These are phyloP conservation scores for Folsomia manolachei DNA, from an alignment of 2,888 invertebrate species.

Conservation along the genomic window DNA sequence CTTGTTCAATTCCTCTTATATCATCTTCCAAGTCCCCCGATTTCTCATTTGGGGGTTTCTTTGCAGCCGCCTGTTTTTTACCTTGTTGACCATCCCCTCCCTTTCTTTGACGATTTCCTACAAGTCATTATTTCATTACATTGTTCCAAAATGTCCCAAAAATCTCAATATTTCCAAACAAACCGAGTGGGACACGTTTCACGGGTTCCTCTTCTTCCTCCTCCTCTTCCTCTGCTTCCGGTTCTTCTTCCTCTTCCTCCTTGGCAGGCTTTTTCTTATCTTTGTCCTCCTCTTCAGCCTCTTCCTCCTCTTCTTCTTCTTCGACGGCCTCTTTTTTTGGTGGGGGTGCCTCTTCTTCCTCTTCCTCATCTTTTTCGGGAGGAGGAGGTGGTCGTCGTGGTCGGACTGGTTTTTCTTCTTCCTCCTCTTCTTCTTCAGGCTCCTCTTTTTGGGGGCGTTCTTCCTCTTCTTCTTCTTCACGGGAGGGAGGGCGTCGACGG, in stretches of 20 bases:
- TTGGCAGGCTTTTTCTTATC: slow-evolving; percentile 19
- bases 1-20: slow-evolving; percentile 43
- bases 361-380: slow-evolving; percentile 19
- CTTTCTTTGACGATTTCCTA: slow-evolving; percentile 20
- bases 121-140: no score
- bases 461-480: slow-evolving; percentile 14
- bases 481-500: no score
- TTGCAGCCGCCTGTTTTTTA: slow-evolving; percentile 31
- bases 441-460: slow-evolving; percentile 18
- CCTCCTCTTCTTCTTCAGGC: slow-evolving; percentile 24
- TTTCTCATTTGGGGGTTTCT: slow-evolving; percentile 42
- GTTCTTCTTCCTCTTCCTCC: slow-evolving; percentile 33
- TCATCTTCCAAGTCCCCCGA: slow-evolving; percentile 48
- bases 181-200: neutral
- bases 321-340: slow-evolving; percentile 25
- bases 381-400: no score
- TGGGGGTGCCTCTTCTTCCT: slow-evolving; percentile 22
- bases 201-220: slow-evolving; percentile 29
- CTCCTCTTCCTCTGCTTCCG: slow-evolving; percentile 26
- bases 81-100: slow-evolving; percentile 11
- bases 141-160: no score
- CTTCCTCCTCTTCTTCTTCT: slow-evolving; percentile 33
- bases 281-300: slow-evolving; percentile 39
- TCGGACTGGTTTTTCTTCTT: neutral
- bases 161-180: neutral